Percentiles rank a stretch among this genome's conserved stretches.
Evolutionary conservation across 2,888 invertebrate species (phyloP).

Genomic region (Cosmia trapezina): DNA sequence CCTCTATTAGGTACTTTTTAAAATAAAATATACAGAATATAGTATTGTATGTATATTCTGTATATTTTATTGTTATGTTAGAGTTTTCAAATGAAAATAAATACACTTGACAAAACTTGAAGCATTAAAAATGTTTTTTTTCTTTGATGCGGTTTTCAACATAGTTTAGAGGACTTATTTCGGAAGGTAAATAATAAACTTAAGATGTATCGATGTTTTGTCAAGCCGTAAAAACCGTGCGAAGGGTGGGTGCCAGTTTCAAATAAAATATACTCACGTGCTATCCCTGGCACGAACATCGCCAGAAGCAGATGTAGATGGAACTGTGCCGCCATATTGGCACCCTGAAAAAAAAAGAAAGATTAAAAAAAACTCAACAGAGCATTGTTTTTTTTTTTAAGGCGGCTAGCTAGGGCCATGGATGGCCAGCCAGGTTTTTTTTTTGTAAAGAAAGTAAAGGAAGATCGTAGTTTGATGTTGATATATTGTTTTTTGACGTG

Average conservation of each 20-base stretch:
- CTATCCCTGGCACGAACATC: slow-evolving; percentile 69
- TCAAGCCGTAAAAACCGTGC: neutral
- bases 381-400: slow-evolving; percentile 3
- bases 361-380: slow-evolving; percentile 24
- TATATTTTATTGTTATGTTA: too few species aligned
- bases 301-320: slow-evolving; percentile 73
- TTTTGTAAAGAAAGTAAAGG: neutral
- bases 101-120: too few species aligned
- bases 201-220: neutral
- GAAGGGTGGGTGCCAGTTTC: neutral
- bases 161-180: too few species aligned
- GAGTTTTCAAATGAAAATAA: too few species aligned
- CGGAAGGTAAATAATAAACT: neutral
- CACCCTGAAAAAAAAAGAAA: slow-evolving; percentile 69
- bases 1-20: too few species aligned
- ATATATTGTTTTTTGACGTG: neutral
- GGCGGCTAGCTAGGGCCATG: neutral
- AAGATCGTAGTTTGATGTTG: neutral
- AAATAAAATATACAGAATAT: too few species aligned
- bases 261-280: slow-evolving; percentile 72
- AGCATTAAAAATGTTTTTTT: too few species aligned
- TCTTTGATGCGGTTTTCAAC: too few species aligned
- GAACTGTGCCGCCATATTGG: slow-evolving; percentile 71
- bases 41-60: too few species aligned
- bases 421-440: neutral